These are phyloP conservation scores for Sebastes minor DNA, from an alignment of 2,797 vertebrate species.

Conservation along the genomic window DNA sequence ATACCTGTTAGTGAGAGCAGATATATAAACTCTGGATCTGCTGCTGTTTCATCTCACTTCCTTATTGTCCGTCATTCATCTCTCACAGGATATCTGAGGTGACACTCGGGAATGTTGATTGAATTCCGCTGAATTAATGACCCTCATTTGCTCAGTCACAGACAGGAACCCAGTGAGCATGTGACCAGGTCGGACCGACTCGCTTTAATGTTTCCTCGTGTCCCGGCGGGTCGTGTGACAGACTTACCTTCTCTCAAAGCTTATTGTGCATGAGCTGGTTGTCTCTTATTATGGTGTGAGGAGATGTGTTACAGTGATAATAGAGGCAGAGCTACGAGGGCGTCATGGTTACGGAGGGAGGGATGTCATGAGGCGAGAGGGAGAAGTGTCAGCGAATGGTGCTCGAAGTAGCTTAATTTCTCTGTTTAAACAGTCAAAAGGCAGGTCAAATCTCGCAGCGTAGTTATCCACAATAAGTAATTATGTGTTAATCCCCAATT, in stretches of 20 bases:
- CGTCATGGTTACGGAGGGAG: slow-evolving; percentile 33
- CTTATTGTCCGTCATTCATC: not conserved
- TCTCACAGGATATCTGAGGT: not conserved
- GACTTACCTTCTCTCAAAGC: not conserved
- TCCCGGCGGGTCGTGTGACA: slow-evolving; percentile 43
- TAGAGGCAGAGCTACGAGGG: slow-evolving; percentile 33
- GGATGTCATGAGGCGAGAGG: not conserved
- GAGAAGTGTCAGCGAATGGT: not conserved
- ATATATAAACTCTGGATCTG: not conserved
- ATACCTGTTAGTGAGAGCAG: not conserved
- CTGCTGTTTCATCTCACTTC: not conserved
- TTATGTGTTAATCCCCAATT: slow-evolving; percentile 23
- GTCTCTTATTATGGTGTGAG: slow-evolving; percentile 4
- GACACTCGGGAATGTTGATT: slow-evolving; percentile 57
- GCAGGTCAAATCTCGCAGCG: not conserved
- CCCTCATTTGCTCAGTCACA: slow-evolving; percentile 50
- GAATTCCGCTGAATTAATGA: slow-evolving; percentile 59
- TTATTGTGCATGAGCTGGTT: not conserved
- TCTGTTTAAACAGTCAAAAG: not conserved
- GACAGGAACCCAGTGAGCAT: slow-evolving; percentile 42
- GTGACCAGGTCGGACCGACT: slow-evolving; percentile 54
- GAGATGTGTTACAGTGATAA: slow-evolving; percentile 25
- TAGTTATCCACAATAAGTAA: not conserved
- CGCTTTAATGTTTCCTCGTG: slow-evolving; percentile 18
- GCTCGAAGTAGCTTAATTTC: not conserved